phyloP scores from a whole-genome alignment of 2,113 vertebrate species.

The Pelvicachromis taeniatus region DNA sequence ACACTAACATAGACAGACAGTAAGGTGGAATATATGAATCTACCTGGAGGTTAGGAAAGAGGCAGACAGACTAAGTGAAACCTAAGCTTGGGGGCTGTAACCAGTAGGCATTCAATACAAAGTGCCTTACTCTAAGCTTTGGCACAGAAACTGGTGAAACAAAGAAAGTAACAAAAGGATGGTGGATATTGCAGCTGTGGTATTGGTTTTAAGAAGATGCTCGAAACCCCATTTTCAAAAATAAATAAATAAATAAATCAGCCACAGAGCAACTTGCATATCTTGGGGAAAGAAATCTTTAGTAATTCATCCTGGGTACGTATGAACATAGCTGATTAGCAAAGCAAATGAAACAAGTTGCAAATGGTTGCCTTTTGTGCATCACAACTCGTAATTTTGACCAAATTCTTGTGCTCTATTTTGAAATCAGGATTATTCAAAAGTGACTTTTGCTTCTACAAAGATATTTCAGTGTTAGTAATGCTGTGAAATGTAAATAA shows the following conservation, averaged over 20 bases:
- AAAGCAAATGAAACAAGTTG: background rate
- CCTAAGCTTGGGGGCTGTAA: constrained; percentile 7
- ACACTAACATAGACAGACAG: background rate
- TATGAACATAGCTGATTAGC: background rate
- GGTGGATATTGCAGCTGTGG: background rate
- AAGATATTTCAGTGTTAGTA: background rate
- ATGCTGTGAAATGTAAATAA: background rate
- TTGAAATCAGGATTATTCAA: background rate
- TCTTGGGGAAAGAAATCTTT: background rate
- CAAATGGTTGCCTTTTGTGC: background rate
- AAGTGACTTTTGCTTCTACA: background rate
- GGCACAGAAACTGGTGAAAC: background rate
- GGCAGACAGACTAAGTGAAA: constrained; percentile 22
- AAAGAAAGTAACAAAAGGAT: background rate
- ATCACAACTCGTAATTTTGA: background rate
- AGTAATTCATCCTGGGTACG: background rate
- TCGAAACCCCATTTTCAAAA: background rate
- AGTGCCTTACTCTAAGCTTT: background rate
- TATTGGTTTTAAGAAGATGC: background rate
- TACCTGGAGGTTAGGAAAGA: constrained; percentile 19
- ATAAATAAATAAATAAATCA: background rate
- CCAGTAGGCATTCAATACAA: constrained; percentile 11
- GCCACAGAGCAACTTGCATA: background rate
- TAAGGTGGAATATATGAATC: constrained; percentile 3
- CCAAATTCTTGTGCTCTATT: background rate